A percentile compares a stretch with the other conserved stretches of the same genome.
phyloP scores from a whole-genome alignment of 2,113 vertebrate species.

The Poecilia latipinna region DNA sequence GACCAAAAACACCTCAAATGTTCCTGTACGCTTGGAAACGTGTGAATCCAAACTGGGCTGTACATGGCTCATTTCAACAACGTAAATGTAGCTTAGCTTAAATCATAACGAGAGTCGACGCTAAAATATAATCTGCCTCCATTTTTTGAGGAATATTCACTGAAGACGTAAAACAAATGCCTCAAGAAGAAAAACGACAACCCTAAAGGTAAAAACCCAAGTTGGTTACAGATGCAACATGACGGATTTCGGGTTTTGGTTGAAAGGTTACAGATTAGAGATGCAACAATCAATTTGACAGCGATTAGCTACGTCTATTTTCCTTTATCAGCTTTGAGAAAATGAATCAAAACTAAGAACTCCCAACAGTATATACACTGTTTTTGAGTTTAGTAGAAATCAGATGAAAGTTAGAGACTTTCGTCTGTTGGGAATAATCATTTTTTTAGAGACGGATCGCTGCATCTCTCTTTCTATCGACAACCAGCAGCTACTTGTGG shows the following conservation, averaged over 20 bases:
- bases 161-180: conserved; percentile 1
- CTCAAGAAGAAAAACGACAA: conserved; percentile 39
- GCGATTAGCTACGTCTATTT: background rate
- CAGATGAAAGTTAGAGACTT: background rate
- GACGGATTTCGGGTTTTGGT: background rate
- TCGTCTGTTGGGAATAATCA: background rate
- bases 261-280: too few species aligned
- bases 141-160: background rate
- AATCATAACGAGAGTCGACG: background rate
- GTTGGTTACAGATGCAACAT: conserved; percentile 17
- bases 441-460: background rate
- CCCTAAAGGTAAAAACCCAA: background rate
- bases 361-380: background rate
- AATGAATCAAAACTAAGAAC: background rate
- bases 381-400: background rate
- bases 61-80: background rate
- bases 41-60: background rate
- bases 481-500: too few species aligned
- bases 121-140: background rate
- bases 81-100: background rate
- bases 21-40: background rate
- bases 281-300: background rate
- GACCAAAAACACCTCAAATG: background rate
- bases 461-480: too few species aligned
- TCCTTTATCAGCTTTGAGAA: background rate